Base-by-base conservation (phyloP, 2,888 invertebrate species). In the Rhopalosiphum nymphaeae region DNA sequence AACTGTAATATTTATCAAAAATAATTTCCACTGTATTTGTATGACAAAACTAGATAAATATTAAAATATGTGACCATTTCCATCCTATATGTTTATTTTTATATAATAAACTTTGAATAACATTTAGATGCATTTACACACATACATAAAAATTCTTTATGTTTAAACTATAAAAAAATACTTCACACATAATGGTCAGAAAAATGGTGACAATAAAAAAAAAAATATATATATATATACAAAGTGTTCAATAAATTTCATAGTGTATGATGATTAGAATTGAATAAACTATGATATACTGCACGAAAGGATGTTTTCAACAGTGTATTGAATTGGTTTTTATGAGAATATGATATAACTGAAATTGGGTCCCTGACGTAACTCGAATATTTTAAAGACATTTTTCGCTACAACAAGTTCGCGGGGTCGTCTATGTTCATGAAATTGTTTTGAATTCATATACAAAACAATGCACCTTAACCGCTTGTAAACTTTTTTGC, bases 261-360 rank as follows among this genome's bases (percentile, higher is more conserved):
- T 29, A 16, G 53, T 85, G 44, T 91, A 85, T 84, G 42, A 21
- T 91, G 91, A 56, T 85, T 85, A 91, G 56, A 91, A 91, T n/a
- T 56, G 56, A 56, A 56, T 56, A 85, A 91, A 85, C 85, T 21
- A 56, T 57, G 91, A 57, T 85, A 85, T 56, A 91, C 25, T 85
- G 56, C 42, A 11, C n/a, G 44, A 56, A 44, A 67, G 21, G 67
- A 90, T 44, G 90, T 90, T 67, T 67, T 90, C 46, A 90, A 90
- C 89, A 46, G 46, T 89, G 25, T 46, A 89, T 56, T 46, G 42
- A 49, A 91, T 85, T 56, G 84, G 56, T 56, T 85, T 89, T 91
- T 85, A 91, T 56, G 91, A 42, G 49, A 85, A 91, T 53, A 84
- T 78, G 85, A 85, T 56, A 44, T n/a, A 85, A 91, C 85, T 44